Evolutionary conservation across 64 coral and sea anemone genomes (phyloP), one percentile per base, ranked within the genome.

Genomic region (Astreopora myriophthalma): DNA sequence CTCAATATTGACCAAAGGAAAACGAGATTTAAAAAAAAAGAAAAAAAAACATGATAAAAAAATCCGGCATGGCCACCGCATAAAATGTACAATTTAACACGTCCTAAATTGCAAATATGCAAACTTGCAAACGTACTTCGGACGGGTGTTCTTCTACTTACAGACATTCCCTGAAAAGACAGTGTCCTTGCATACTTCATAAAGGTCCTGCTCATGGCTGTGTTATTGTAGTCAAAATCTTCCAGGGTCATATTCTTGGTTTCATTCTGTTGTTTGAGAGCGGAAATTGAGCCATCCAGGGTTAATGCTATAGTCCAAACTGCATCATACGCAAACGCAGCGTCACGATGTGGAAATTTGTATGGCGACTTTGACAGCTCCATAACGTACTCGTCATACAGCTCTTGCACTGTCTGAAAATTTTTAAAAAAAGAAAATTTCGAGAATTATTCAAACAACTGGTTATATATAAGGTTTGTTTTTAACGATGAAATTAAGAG

Each of bases 121-220:
- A n/a, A n/a, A n/a, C n/a, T n/a, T n/a, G n/a, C 1, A 28, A 49
- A 52, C 1, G 1, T 12, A n/a, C n/a, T n/a, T n/a, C n/a, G n/a
- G n/a, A n/a, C n/a, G n/a, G n/a, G n/a, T n/a, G n/a, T n/a, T n/a
- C n/a, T n/a, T n/a, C n/a, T n/a, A 75, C 94, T 88, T 69, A 95
- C 94, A 23, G 94, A 95, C 94, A 95, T 95, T 75, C 94, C 94
- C 13, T 82, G 38, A 48, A 95, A 92, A 24, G 73, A 79, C 28
- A 87, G 5, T 16, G 61, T 38, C 55, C 65, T 95, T 24, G 91
- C 87, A 22, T 55, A 74, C 19, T 66, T 88, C 89, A 95, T 83
- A 51, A 95, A 92, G 3, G 72, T 80, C 25, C 88, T 83, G 23
- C 83, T 92, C 94, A 95, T 92, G 5, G 14, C 28, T 23, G 69